A percentile compares a stretch with the other conserved stretches of the same genome.
phyloP scores from a whole-genome alignment of 2,888 invertebrate genomes.

The Dexiosoma caninum region DNA sequence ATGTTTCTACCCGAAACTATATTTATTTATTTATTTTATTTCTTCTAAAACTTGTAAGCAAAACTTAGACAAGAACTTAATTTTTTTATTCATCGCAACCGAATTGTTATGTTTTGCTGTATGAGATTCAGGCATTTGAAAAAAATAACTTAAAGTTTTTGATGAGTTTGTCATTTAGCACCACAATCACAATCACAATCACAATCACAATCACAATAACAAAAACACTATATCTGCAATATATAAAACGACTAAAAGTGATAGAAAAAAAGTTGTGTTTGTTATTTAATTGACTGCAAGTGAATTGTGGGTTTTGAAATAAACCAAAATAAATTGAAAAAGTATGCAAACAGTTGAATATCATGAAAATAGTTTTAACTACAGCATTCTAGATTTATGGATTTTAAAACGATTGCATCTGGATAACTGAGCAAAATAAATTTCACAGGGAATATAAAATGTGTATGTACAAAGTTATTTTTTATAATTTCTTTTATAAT shows the following conservation, averaged over 20 bases:
- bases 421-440: neutral
- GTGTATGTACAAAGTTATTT: no score
- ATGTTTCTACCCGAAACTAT: no score
- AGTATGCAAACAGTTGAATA: neutral
- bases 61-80: constrained; percentile 37
- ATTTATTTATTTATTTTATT: neutral
- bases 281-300: constrained; percentile 59
- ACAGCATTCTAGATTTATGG: neutral
- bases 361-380: neutral
- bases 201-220: neutral
- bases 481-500: no score
- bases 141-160: constrained; percentile 56
- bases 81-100: neutral
- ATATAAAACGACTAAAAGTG: constrained; percentile 36
- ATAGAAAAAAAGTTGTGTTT: constrained; percentile 44
- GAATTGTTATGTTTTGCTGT: neutral
- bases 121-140: constrained; percentile 29
- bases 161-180: constrained; percentile 55
- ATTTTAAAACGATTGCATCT: neutral
- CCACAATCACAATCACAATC: no score
- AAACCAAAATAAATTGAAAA: neutral
- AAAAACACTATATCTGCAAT: neutral
- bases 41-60: neutral
- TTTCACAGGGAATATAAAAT: no score
- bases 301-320: constrained; percentile 39